A percentile compares a stretch with the other conserved stretches of the same genome.
Evolutionary conservation across 2,888 invertebrate species (phyloP).

Genomic region (Micropterix aruncella): DNA sequence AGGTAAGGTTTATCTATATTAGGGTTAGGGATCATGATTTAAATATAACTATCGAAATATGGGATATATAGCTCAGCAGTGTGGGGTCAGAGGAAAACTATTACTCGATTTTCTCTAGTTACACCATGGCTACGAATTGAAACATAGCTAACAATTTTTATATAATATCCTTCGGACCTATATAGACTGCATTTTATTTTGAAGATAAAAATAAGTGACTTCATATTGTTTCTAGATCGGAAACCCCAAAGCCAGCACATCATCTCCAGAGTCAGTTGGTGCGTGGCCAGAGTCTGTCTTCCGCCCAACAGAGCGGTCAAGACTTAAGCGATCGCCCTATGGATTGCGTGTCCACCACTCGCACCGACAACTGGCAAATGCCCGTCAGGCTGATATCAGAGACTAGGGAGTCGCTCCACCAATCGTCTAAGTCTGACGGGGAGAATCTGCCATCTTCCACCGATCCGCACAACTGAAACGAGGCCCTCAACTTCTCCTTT

Average conservation of each 20-base stretch:
- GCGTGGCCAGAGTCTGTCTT: constrained; percentile 9
- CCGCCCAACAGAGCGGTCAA: constrained; percentile 17
- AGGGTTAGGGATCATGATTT: not conserved
- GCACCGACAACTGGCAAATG: constrained; percentile 23
- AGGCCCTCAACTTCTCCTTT: not conserved
- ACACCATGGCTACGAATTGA: too few relatives aligned
- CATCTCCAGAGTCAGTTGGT: constrained; percentile 23
- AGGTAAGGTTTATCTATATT: too few relatives aligned
- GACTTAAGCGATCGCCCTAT: constrained; percentile 21
- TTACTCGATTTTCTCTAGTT: constrained; percentile 2
- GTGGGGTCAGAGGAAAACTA: not conserved
- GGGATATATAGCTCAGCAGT: not conserved
- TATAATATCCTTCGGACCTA: constrained; percentile 1
- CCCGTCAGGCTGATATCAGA: constrained; percentile 30
- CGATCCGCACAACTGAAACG: constrained; percentile 28
- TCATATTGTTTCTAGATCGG: constrained; percentile 21
- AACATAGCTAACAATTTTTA: too few relatives aligned
- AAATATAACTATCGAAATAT: constrained; percentile 2
- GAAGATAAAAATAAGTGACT: too few relatives aligned
- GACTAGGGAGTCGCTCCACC: constrained; percentile 24
- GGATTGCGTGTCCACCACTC: constrained; percentile 31
- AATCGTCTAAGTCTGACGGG: constrained; percentile 27
- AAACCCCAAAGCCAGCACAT: constrained; percentile 29
- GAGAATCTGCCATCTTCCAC: constrained; percentile 36
- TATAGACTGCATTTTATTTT: not conserved